Percentiles rank a stretch among this genome's conserved stretches.
phyloP scores from a whole-genome alignment of 1,140 invertebrate genomes.

The Psilanteris sp. region DNA sequence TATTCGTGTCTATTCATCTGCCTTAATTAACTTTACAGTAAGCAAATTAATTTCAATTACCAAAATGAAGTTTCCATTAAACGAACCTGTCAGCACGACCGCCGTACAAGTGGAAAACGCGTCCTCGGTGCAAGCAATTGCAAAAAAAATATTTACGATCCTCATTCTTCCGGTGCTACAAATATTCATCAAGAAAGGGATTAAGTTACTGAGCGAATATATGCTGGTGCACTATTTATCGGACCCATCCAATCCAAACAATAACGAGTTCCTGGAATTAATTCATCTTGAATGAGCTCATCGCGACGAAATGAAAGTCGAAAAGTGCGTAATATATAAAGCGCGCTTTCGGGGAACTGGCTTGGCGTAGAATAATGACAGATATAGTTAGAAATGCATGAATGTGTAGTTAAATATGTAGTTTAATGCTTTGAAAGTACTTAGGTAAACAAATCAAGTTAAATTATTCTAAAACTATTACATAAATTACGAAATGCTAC shows the following conservation, averaged over 20 bases:
- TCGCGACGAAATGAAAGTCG: no score
- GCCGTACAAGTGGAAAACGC: not conserved
- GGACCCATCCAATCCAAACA: not conserved
- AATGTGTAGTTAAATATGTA: no score
- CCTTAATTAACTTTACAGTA: not conserved
- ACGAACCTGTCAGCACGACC: not conserved
- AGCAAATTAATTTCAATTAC: not conserved
- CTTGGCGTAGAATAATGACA: no score
- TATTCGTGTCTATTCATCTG: no score
- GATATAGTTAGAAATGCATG: no score
- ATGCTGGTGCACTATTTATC: not conserved
- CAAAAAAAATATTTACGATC: slow-evolving; percentile 1
- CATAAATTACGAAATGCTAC: no score
- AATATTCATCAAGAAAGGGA: not conserved
- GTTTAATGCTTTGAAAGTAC: no score
- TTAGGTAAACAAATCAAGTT: no score
- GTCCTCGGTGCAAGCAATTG: no score
- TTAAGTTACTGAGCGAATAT: not conserved
- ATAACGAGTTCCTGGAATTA: not conserved
- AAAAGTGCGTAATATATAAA: no score
- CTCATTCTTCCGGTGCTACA: slow-evolving; percentile 5
- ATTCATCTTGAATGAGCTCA: not conserved
- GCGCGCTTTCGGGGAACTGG: no score
- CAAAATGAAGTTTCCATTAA: slow-evolving; percentile 3
- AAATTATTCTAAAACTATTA: no score